Evolutionary conservation across 1,140 invertebrate species (phyloP).

Genomic region (Cyclargus thomasi): DNA sequence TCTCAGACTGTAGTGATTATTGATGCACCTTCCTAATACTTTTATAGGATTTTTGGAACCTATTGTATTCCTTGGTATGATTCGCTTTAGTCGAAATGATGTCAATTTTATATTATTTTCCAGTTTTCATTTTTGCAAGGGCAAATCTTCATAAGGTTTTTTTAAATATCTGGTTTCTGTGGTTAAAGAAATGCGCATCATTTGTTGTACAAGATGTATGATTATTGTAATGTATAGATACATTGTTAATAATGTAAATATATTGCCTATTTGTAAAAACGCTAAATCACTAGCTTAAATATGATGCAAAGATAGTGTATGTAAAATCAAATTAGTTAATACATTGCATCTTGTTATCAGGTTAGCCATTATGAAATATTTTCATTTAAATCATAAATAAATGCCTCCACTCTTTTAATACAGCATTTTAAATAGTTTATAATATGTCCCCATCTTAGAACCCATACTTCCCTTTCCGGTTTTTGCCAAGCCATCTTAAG

Average conservation of each 20-base stretch:
- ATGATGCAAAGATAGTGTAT: conserved; percentile 40
- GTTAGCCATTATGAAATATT: conserved; percentile 46
- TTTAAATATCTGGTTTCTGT: no score
- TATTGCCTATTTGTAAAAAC: conserved; percentile 32
- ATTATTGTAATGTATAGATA: conserved; percentile 25
- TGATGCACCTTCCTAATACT: no score
- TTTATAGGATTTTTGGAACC: no score
- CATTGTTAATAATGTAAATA: conserved; percentile 39
- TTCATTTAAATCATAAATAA: conserved; percentile 60
- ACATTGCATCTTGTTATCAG: conserved; percentile 49
- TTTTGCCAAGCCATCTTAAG: no score
- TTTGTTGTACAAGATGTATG: conserved; percentile 20
- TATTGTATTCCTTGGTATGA: no score
- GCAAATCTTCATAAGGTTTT: background rate
- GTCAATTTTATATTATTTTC: no score
- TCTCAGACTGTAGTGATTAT: no score
- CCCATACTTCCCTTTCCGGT: no score
- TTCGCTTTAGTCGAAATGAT: no score
- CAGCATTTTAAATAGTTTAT: conserved; percentile 15
- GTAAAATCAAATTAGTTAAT: conserved; percentile 43
- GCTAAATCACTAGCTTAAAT: conserved; percentile 45
- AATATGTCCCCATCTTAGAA: no score
- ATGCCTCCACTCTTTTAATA: conserved; percentile 43
- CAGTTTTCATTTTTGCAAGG: background rate
- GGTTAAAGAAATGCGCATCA: conserved; percentile 33